These are phyloP conservation scores for Panthera tigris DNA, from an alignment of 2,113 vertebrate genomes.

Conservation along the genomic window DNA sequence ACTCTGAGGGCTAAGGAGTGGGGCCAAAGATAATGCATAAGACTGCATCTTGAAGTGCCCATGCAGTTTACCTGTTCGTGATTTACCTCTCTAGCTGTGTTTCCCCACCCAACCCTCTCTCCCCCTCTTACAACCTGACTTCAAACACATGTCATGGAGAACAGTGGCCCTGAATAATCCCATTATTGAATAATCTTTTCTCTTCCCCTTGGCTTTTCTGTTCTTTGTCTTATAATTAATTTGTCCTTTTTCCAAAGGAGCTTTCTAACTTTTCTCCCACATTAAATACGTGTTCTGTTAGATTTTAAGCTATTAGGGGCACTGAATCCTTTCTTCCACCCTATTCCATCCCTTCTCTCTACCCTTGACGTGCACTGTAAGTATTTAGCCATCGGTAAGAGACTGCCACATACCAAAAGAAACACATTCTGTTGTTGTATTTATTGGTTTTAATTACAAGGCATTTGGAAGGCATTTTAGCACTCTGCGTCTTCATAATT, in stretches of 20 bases:
- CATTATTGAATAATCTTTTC: neutral
- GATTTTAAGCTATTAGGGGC: neutral
- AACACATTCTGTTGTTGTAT: constrained; percentile 30
- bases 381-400: neutral
- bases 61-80: neutral
- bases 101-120: neutral
- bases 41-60: neutral
- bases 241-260: neutral
- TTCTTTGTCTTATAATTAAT: neutral
- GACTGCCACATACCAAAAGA: neutral
- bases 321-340: neutral
- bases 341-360: neutral
- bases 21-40: neutral
- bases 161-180: neutral
- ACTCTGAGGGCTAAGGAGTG: neutral
- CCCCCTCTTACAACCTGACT: neutral
- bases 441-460: constrained; percentile 62
- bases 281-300: neutral
- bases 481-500: neutral
- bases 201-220: neutral
- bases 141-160: neutral
- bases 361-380: neutral
- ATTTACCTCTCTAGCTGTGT: neutral
- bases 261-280: neutral
- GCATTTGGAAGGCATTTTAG: constrained; percentile 40